A percentile compares a stretch with the other conserved stretches of the same genome.
These are phyloP conservation scores for Pterois miles DNA, from an alignment of 2,797 vertebrate species.

Conservation along the genomic window DNA sequence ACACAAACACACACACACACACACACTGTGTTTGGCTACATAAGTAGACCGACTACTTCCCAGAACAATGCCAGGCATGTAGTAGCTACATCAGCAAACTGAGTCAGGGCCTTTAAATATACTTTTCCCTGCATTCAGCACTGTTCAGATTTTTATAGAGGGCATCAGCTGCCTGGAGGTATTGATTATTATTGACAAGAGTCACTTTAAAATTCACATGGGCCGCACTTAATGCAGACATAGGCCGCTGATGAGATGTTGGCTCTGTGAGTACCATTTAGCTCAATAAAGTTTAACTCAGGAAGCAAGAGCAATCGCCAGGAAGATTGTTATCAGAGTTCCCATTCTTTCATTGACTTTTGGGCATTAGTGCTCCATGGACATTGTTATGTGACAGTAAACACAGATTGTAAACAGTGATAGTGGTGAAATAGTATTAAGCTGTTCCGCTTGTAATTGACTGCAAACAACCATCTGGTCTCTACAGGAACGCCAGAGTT, in stretches of 20 bases:
- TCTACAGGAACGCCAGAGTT: conserved; percentile 85
- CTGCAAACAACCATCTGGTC: conserved; percentile 10
- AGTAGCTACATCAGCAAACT: conserved; percentile 5
- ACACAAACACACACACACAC: too few species aligned
- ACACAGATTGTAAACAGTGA: conserved; percentile 2
- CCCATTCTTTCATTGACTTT: not conserved
- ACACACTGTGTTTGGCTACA: too few species aligned
- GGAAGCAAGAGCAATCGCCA: not conserved
- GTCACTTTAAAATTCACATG: conserved; percentile 34
- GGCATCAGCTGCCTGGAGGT: not conserved
- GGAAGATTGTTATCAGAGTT: conserved; percentile 27
- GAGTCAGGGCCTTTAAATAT: conserved; percentile 19
- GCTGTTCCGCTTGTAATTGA: conserved; percentile 9
- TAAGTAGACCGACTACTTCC: conserved; percentile 4
- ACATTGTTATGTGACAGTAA: not conserved
- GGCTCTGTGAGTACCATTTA: conserved; percentile 2
- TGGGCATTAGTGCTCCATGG: not conserved
- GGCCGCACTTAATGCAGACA: conserved; percentile 43
- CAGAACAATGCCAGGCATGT: not conserved
- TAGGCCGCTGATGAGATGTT: conserved; percentile 21
- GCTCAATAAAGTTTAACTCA: conserved; percentile 23
- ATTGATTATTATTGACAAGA: conserved; percentile 33
- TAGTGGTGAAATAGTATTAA: not conserved
- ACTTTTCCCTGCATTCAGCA: conserved; percentile 30
- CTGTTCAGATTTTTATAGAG: conserved; percentile 15